A percentile compares a stretch with the other conserved stretches of the same genome.
Conservation (phyloP, 2,797 vertebrate species). For the Leuciscus waleckii region DNA sequence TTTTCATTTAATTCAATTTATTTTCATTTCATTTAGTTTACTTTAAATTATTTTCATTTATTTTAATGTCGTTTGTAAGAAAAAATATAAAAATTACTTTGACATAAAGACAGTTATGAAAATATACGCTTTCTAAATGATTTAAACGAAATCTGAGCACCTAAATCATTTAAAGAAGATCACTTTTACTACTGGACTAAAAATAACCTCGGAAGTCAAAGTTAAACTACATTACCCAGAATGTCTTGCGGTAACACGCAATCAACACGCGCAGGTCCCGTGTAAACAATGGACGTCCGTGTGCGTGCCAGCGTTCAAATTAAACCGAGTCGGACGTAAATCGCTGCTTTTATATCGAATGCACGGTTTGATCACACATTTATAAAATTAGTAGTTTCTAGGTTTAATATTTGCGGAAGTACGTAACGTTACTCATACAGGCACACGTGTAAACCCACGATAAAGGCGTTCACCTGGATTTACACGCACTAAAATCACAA, state of each 20-base stretch:
- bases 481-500: not conserved
- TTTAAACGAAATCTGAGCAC: not conserved
- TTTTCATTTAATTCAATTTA: too few species aligned
- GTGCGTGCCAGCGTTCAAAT: not conserved
- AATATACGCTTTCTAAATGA: not conserved
- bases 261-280: constrained; percentile 55
- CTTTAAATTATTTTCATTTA: too few species aligned
- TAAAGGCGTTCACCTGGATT: constrained; percentile 1
- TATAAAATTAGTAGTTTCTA: not conserved
- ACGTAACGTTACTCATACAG: too few species aligned
- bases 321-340: not conserved
- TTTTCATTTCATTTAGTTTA: too few species aligned
- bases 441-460: not conserved
- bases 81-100: not conserved
- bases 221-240: constrained; percentile 70
- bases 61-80: not conserved
- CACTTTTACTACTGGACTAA: not conserved
- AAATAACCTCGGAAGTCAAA: not conserved
- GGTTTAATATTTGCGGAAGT: not conserved
- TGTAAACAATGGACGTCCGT: not conserved
- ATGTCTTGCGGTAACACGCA: constrained; percentile 62
- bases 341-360: not conserved
- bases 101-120: not conserved
- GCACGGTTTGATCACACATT: not conserved
- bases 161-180: not conserved